Evolutionary conservation across 2,888 invertebrate species (phyloP).

Genomic region (Tenodera sinensis): DNA sequence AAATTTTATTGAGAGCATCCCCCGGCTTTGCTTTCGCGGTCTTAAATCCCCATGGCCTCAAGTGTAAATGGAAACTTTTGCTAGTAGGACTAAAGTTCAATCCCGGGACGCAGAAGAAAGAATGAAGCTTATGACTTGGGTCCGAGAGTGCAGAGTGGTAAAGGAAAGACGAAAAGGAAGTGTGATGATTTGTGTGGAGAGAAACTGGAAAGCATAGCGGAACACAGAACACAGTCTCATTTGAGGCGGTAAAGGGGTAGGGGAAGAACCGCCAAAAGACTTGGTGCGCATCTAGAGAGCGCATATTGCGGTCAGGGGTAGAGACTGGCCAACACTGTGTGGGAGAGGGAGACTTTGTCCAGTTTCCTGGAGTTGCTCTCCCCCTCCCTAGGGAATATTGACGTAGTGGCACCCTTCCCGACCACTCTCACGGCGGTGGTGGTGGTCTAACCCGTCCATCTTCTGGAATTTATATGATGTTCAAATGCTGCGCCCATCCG

Average conservation of each 20-base stretch:
- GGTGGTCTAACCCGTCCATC: conserved; percentile 41
- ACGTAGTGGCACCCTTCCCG: conserved; percentile 29
- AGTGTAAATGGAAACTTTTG: background rate
- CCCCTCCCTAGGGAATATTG: conserved; percentile 27
- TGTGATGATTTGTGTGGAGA: conserved; percentile 23
- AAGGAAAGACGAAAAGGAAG: background rate
- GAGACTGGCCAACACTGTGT: conserved; percentile 30
- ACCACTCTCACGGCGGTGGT: conserved; percentile 27
- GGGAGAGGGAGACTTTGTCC: conserved; percentile 20
- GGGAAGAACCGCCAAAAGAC: background rate
- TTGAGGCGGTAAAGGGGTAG: background rate
- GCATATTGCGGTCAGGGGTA: conserved; percentile 7
- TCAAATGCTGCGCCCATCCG: conserved; percentile 35
- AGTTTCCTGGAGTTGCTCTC: conserved; percentile 9
- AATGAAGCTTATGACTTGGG: background rate
- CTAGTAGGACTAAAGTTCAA: background rate
- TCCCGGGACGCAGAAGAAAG: background rate
- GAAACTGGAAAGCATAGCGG: conserved; percentile 11
- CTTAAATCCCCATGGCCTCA: background rate
- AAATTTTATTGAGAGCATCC: background rate
- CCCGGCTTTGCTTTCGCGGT: background rate
- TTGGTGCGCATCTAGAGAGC: background rate
- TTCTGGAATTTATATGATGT: conserved; percentile 49
- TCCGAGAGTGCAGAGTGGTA: background rate
- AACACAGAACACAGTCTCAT: background rate